A percentile compares a stretch with the other conserved stretches of the same genome.
These are phyloP conservation scores for Carcharodon carcharias DNA, from an alignment of 2,797 vertebrate species.

Conservation along the genomic window DNA sequence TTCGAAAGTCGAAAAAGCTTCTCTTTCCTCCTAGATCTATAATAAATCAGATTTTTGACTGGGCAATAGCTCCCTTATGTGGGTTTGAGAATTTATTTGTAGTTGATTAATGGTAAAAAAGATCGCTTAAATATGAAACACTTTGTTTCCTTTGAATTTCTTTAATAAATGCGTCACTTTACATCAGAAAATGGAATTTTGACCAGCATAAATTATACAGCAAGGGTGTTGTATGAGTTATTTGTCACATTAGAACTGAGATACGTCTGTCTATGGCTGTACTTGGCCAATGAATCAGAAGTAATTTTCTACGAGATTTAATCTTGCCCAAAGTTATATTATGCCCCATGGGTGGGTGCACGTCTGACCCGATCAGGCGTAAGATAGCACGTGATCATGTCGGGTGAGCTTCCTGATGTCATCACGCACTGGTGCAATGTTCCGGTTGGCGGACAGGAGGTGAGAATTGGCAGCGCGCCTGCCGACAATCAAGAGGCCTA, in stretches of 20 bases:
- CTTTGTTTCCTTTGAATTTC: not conserved
- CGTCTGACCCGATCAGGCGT: no score
- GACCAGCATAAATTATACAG: not conserved
- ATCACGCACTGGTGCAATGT: no score
- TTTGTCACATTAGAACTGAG: not conserved
- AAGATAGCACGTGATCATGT: no score
- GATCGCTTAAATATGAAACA: not conserved
- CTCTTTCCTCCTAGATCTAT: not conserved
- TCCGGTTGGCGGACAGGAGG: no score
- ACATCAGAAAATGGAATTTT: not conserved
- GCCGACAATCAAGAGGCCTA: no score
- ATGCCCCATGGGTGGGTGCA: no score
- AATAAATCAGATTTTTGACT: not conserved
- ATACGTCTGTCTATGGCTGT: not conserved
- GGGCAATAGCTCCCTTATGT: not conserved
- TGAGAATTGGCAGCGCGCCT: no score
- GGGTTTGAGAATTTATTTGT: not conserved
- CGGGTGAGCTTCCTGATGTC: no score
- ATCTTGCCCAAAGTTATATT: not conserved
- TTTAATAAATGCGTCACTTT: constrained; percentile 1
- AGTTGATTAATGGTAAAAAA: not conserved
- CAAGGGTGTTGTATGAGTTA: not conserved
- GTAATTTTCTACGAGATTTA: not conserved
- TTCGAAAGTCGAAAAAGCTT: not conserved
- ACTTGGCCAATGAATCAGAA: not conserved